These are phyloP conservation scores for Takifugu bimaculatus DNA, from an alignment of 2,113 vertebrate genomes.

Conservation along the genomic window DNA sequence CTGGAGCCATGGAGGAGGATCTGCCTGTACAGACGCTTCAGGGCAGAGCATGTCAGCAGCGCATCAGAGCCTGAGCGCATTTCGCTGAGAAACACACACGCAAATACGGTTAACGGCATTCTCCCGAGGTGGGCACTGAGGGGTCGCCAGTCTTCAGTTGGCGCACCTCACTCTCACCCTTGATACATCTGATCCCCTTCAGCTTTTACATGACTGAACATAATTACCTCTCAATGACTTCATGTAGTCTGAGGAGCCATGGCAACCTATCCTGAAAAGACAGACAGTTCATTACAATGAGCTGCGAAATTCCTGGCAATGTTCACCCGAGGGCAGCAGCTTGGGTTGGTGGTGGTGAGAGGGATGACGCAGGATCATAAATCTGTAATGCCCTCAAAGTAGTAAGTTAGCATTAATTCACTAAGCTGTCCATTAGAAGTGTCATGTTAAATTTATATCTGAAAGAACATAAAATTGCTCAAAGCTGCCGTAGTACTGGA, in stretches of 20 bases:
- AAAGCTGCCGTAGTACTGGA: no score
- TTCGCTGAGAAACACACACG: conserved; percentile 63
- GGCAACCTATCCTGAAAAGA: conserved; percentile 83
- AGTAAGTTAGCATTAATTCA: neutral
- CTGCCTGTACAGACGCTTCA: conserved; percentile 81
- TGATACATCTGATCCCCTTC: neutral
- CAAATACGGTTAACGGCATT: no score
- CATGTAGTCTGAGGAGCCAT: conserved; percentile 84
- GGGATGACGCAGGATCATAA: no score
- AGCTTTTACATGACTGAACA: neutral
- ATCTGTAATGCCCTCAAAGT: neutral
- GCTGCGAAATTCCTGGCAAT: no score
- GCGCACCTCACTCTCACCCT: no score
- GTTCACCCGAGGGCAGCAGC: no score
- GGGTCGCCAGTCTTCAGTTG: no score
- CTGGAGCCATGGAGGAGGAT: conserved; percentile 73
- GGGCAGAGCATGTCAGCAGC: conserved; percentile 84
- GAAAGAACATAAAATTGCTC: no score
- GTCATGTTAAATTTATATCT: no score
- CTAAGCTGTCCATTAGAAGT: no score
- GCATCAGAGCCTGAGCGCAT: conserved; percentile 60
- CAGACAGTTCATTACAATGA: neutral
- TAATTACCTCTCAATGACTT: conserved; percentile 80
- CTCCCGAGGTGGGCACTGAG: no score
- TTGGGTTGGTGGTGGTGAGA: no score